Evolutionary conservation across 2,888 invertebrate species (phyloP).

Genomic region (Bugula neritina): DNA sequence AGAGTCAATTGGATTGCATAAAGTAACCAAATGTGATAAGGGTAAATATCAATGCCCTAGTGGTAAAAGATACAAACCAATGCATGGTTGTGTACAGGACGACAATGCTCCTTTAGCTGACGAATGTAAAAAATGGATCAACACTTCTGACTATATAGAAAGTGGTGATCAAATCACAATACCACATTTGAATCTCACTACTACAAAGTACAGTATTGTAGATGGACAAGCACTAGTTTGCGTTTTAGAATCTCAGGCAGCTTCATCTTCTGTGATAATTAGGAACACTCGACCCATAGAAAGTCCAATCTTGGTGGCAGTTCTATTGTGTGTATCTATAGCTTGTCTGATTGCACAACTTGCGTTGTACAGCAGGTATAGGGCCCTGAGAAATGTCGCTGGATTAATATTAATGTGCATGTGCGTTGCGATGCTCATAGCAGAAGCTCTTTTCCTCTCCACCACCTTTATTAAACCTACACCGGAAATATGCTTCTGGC

Average conservation of each 20-base stretch:
- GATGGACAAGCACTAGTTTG: background rate
- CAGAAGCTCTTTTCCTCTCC: background rate
- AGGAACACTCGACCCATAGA: background rate
- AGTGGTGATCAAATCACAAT: background rate
- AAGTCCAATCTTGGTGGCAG: background rate
- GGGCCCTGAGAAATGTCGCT: background rate
- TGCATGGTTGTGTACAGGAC: slow-evolving; percentile 5
- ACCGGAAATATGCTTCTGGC: slow-evolving; percentile 44
- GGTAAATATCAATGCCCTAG: background rate
- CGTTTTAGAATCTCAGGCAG: background rate
- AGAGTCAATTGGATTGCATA: background rate
- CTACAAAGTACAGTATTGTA: background rate
- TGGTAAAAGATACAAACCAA: background rate
- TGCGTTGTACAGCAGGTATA: background rate
- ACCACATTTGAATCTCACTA: background rate
- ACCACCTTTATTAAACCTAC: background rate
- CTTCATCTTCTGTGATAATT: background rate
- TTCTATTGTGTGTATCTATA: background rate
- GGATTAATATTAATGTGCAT: slow-evolving; percentile 5
- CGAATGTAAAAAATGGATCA: background rate
- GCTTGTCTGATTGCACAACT: background rate
- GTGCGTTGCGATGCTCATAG: background rate
- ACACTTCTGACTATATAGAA: background rate
- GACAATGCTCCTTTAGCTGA: background rate
- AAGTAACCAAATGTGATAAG: background rate